These are phyloP conservation scores for Orientallactaga sibirica DNA, from an alignment of 2,797 vertebrate species.

Conservation along the genomic window DNA sequence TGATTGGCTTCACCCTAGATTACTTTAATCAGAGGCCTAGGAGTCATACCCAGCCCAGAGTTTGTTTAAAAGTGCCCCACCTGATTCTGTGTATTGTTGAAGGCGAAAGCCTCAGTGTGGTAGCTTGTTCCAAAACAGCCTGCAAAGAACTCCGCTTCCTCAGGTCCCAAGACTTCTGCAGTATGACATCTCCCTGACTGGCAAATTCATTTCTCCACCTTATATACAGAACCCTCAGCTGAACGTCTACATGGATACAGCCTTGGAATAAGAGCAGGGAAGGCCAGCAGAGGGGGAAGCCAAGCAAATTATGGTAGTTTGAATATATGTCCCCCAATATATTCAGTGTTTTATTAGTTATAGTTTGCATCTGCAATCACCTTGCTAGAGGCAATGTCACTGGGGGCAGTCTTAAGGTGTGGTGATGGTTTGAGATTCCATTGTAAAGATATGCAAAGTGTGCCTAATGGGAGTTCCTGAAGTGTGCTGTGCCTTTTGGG, in stretches of 20 bases:
- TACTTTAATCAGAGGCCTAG: conserved; percentile 1
- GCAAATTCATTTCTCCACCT: neutral
- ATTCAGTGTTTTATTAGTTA: no score
- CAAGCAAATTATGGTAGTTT: neutral
- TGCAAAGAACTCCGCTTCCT: neutral
- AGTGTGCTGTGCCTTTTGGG: no score
- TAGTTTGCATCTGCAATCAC: no score
- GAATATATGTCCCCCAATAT: no score
- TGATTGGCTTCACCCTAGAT: neutral
- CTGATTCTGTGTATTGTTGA: neutral
- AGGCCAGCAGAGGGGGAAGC: neutral
- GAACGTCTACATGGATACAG: neutral
- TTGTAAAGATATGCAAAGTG: no score
- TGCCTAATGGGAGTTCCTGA: no score
- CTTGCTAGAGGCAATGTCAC: no score
- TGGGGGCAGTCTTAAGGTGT: no score
- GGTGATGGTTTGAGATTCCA: no score
- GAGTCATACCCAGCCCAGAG: neutral
- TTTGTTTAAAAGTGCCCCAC: conserved; percentile 42
- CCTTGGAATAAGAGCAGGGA: neutral
- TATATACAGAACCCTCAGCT: neutral
- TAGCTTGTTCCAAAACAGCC: neutral
- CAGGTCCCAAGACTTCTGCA: neutral
- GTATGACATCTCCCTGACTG: neutral
- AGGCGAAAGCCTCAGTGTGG: neutral